Evolutionary conservation across 1,140 invertebrate genomes (phyloP).

Genomic region (Caenorhabditis briggsae): DNA sequence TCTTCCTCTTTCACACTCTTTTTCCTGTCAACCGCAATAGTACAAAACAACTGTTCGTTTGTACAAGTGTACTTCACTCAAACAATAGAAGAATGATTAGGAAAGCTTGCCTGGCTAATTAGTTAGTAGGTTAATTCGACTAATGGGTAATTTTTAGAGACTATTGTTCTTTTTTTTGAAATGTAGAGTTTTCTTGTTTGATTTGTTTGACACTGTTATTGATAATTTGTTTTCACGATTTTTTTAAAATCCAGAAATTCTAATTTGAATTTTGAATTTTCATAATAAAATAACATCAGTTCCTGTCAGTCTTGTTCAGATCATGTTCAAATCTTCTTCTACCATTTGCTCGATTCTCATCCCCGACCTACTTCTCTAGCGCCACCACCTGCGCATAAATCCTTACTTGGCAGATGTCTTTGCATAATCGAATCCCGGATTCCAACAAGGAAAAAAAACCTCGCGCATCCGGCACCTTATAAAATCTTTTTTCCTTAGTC

Average conservation of each 20-base stretch:
- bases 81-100: background rate
- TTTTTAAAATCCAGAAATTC: too few species aligned
- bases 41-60: background rate
- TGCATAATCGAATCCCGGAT: slow-evolving; percentile 44
- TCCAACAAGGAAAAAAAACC: slow-evolving; percentile 33
- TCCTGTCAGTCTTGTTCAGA: background rate
- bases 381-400: background rate
- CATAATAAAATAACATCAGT: background rate
- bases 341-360: background rate
- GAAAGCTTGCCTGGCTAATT: too few species aligned
- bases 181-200: too few species aligned
- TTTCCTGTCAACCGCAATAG: background rate
- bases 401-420: slow-evolving; percentile 45
- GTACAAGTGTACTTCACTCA: background rate
- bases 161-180: too few species aligned
- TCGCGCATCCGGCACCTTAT: background rate
- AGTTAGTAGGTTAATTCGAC: too few species aligned
- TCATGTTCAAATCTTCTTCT: background rate
- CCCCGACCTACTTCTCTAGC: slow-evolving; percentile 13
- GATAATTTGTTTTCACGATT: too few species aligned
- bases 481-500: slow-evolving; percentile 17
- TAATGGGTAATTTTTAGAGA: too few species aligned
- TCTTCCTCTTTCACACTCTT: background rate
- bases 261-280: background rate
- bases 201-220: too few species aligned